Conservation (phyloP, 92 coral and sea anemone genomes). For the Plumapathes pennacea region DNA sequence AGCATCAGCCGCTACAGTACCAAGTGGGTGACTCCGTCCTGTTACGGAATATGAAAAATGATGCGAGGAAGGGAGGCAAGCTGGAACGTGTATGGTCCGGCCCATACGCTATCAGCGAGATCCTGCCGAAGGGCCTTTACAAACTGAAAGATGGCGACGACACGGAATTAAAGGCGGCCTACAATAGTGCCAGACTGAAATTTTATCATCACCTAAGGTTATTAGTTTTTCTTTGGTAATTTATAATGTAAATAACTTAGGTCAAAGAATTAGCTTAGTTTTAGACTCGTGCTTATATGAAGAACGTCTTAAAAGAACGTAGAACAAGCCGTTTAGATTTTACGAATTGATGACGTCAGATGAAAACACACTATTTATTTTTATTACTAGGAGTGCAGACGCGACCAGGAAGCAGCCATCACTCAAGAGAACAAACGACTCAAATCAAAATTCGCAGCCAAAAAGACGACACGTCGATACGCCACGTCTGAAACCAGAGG, state of each 20-base stretch:
- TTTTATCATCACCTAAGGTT: constrained; percentile 2
- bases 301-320: too few species aligned
- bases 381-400: too few species aligned
- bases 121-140: constrained; percentile 31
- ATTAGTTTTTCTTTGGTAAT: too few species aligned
- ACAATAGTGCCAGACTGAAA: constrained; percentile 30
- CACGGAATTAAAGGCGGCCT: background rate
- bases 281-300: too few species aligned
- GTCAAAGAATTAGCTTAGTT: too few species aligned
- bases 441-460: background rate
- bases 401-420: background rate
- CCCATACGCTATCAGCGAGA: constrained; percentile 22
- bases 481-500: background rate
- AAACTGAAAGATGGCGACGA: constrained; percentile 26
- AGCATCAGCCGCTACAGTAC: constrained; percentile 30
- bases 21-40: constrained; percentile 35
- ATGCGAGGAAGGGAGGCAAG: constrained; percentile 40
- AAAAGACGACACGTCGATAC: background rate
- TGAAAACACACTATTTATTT: too few species aligned
- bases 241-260: too few species aligned
- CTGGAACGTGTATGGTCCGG: constrained; percentile 40
- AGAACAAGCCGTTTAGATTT: too few species aligned
- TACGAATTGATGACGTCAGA: too few species aligned
- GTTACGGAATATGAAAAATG: constrained; percentile 34
- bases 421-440: background rate